These are phyloP conservation scores for Heliocidaris tuberculata DNA, from an alignment of 35 echinoderm and acorn worm genomes.

Conservation along the genomic window DNA sequence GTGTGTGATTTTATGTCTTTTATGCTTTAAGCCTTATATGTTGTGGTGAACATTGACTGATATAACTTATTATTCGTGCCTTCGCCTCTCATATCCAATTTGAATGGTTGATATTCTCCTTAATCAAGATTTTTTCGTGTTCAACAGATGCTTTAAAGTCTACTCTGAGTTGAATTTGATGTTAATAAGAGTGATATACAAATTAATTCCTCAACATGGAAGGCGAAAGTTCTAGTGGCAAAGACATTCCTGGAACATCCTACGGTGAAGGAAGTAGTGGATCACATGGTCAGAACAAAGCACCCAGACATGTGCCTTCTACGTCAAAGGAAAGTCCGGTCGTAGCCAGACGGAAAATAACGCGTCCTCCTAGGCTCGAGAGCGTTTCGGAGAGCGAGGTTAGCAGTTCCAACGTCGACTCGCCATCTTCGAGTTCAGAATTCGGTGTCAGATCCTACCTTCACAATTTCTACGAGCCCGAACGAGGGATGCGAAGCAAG, in stretches of 20 bases:
- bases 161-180: not conserved
- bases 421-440: constrained; percentile 70
- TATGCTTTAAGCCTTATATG: not conserved
- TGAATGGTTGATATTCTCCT: not conserved
- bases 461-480: constrained; percentile 97
- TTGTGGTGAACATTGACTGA: not conserved
- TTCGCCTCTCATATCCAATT: not conserved
- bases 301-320: constrained; percentile 21
- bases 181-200: not conserved
- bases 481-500: constrained; percentile 59
- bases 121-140: not conserved
- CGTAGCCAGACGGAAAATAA: constrained; percentile 65
- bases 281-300: constrained; percentile 24
- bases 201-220: not conserved
- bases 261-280: not conserved
- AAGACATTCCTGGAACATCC: not conserved
- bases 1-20: not conserved
- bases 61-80: not conserved
- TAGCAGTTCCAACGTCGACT: constrained; percentile 67
- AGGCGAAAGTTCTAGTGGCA: not conserved
- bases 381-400: constrained; percentile 95
- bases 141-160: no score
- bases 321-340: constrained; percentile 41
- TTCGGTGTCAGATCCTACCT: constrained; percentile 92
- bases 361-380: constrained; percentile 81